Evolutionary conservation across 2,888 invertebrate genomes (phyloP), one percentile per base, ranked within the genome.

Genomic region (Sesia bembeciformis): DNA sequence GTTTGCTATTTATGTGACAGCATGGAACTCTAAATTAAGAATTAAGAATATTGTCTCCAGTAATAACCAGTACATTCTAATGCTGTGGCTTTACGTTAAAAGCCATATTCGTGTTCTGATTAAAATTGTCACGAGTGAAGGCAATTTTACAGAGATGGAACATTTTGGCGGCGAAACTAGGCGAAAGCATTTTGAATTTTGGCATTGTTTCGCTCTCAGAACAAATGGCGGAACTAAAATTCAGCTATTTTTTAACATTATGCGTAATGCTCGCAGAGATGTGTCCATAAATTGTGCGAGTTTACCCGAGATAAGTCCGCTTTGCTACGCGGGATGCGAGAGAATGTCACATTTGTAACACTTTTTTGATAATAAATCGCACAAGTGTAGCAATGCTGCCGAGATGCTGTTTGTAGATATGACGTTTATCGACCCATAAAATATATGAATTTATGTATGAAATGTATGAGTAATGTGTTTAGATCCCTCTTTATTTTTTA

Each of bases 201-300:
- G n/a, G 40, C 52, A 41, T 52, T 23, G 23, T 23, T 52, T 42
- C 40, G 38, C 42, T 52, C 42, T 41, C 5, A 8, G 38, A 5
- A 42, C n/a, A 8, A 46, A 7, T 23, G 38, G 4, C 39, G 49
- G 57, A 52, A 56, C 61, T 63, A 64, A 61, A 63, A 58, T 63
- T 58, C 61, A 62, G 52, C 64, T 59, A 46, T 46, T 46, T 39
- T 51, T 54, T 57, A 54, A 54, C 49, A 64, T 66, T 67, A 72
- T 66, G 68, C 65, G 66, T 65, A 67, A 64, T 62, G 58, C 61
- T 59, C 60, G 61, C 55, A 55, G 53, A 66, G 72, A 65, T 71
- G 70, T 68, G 70, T 61, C 62, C 65, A 75, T 78, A 77, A 76
- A 74, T 77, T 70, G 61, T 53, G 53, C 53, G 59, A 61, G 69